These are phyloP conservation scores for Bovichtus diacanthus DNA, from an alignment of 2,797 vertebrate species.

Conservation along the genomic window DNA sequence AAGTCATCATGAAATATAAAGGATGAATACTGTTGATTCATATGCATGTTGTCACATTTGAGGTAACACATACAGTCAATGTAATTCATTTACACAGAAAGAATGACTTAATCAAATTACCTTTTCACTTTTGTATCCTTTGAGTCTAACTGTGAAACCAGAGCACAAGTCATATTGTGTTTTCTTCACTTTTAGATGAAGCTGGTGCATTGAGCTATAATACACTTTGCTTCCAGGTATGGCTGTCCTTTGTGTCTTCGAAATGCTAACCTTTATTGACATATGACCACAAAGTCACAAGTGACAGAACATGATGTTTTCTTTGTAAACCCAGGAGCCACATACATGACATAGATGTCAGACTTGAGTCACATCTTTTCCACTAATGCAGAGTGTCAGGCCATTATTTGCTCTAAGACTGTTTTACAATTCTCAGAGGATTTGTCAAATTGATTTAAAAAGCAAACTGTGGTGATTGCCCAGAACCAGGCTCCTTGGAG, in stretches of 20 bases:
- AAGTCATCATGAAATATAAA: conserved; percentile 29
- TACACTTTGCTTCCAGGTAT: conserved; percentile 48
- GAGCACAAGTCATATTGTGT: conserved; percentile 42
- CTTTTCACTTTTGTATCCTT: conserved; percentile 6
- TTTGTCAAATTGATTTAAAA: conserved; percentile 86
- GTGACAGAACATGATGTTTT: conserved; percentile 59
- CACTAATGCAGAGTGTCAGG: conserved; percentile 70
- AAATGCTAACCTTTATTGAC: conserved; percentile 67
- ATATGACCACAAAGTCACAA: conserved; percentile 30
- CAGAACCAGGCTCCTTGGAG: conserved; percentile 33
- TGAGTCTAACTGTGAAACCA: conserved; percentile 18
- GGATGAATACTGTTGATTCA: conserved; percentile 11
- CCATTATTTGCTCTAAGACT: conserved; percentile 76
- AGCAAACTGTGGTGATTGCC: conserved; percentile 70
- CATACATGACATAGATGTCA: conserved; percentile 60
- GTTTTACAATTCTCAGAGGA: conserved; percentile 67
- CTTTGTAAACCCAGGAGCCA: conserved; percentile 53
- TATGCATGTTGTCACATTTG: background rate
- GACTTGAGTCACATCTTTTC: conserved; percentile 51
- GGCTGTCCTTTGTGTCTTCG: conserved; percentile 37
- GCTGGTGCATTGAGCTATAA: conserved; percentile 14
- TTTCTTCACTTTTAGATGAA: conserved; percentile 32
- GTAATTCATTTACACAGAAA: background rate
- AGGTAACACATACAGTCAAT: background rate
- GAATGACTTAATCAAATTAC: background rate